Evolutionary conservation across 2,888 invertebrate species (phyloP), one percentile per base, ranked within the genome.

Genomic region (Chymomyza amoena): DNA sequence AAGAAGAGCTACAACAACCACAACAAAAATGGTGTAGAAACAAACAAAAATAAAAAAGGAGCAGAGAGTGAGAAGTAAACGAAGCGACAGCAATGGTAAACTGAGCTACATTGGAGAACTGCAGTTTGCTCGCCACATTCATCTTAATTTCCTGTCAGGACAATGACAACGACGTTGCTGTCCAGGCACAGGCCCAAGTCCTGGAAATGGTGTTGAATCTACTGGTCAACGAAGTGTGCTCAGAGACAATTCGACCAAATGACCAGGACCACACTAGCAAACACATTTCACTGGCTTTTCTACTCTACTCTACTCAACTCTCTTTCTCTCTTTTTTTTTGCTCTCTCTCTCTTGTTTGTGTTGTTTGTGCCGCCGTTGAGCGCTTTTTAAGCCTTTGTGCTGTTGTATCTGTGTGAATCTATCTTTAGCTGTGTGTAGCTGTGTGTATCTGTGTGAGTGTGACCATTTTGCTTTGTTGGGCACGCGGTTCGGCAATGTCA

Each of bases 101-200:
- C 51, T 45, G n/a, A 51, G 65, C 61, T 72, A 66, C 68, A 18
- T 68, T 75, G 78, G 70, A 85, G 77, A 79, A 77, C 80, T 83
- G 77, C 81, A 83, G 83, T 84, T 86, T 83, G 87, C 78, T 87
- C 81, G 81, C 86, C 85, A 85, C 85, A 85, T 85, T 87, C 85
- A 85, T 85, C 85, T 85, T 85, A 85, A 85, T 85, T 85, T 85
- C 85, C 85, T 85, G 85, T 85, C 85, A 85, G 78, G 86, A 81
- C 86, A 84, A 84, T 85, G 87, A 86, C 86, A 87, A 84, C 82
- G 81, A 81, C 76, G 80, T 73, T 81, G 57, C 66, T 70, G 68
- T 52, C 57, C 69, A 67, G 56, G 39, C 52, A 67, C 69, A 61
- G 39, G 39, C 54, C 54, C 57, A 28, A 57, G 20, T 15, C 20